A percentile compares a stretch with the other conserved stretches of the same genome.
These are phyloP conservation scores for Ichneumoninae sp. DNA, from an alignment of 2,888 invertebrate genomes.

Conservation along the genomic window DNA sequence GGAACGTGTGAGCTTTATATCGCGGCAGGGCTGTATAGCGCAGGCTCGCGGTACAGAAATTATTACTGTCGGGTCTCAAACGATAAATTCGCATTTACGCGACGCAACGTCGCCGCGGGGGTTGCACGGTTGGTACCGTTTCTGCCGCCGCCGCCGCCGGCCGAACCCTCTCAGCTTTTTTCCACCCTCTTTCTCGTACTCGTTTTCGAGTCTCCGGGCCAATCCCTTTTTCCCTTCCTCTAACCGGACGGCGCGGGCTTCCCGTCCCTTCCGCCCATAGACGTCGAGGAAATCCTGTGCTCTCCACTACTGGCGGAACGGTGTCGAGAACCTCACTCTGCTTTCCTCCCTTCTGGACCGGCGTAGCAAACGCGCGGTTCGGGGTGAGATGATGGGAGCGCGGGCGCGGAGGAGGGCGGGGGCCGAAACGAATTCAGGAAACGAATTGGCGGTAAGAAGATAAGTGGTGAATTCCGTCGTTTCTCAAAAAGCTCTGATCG, in stretches of 20 bases:
- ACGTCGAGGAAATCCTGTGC: conserved; percentile 69
- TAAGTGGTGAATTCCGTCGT: conserved; percentile 72
- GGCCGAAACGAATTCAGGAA: conserved; percentile 71
- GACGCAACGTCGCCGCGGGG: conserved; percentile 67
- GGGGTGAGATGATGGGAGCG: background rate
- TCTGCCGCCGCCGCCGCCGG: conserved; percentile 13
- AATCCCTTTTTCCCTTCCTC: conserved; percentile 51
- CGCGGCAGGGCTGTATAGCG: conserved; percentile 48
- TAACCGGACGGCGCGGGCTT: conserved; percentile 33
- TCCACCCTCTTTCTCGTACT: conserved; percentile 43
- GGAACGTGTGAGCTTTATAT: conserved; percentile 59
- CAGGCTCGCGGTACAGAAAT: conserved; percentile 63
- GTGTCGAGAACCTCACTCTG: conserved; percentile 51
- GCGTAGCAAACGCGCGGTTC: background rate
- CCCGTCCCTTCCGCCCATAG: conserved; percentile 57
- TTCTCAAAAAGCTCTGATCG: conserved; percentile 64
- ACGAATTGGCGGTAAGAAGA: conserved; percentile 73
- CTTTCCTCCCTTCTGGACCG: background rate
- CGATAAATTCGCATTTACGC: conserved; percentile 72
- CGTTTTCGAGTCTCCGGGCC: conserved; percentile 35
- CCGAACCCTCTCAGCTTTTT: conserved; percentile 32
- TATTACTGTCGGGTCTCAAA: conserved; percentile 70
- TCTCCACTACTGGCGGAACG: conserved; percentile 60
- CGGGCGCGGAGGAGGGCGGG: background rate
- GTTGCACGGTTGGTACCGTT: background rate